These are phyloP conservation scores for Rhinichthys klamathensis DNA, from an alignment of 2,113 vertebrate genomes.

Conservation along the genomic window DNA sequence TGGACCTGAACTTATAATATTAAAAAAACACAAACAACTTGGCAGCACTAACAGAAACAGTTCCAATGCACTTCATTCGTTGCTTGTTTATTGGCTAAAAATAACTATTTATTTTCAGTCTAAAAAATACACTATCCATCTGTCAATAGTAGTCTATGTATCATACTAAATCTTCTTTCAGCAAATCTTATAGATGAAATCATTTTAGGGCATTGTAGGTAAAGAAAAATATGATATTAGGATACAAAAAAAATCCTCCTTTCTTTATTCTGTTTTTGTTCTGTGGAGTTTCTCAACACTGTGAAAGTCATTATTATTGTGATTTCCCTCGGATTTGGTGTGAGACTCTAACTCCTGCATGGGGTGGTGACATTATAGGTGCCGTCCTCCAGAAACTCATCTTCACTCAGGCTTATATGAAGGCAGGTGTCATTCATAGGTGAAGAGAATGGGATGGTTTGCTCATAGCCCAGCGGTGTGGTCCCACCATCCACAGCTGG, in stretches of 20 bases:
- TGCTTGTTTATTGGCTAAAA: background rate
- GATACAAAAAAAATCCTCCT: background rate
- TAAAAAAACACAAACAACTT: background rate
- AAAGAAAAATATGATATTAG: background rate
- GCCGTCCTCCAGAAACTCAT: slow-evolving; percentile 76
- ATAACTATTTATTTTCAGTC: slow-evolving; percentile 40
- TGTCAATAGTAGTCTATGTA: slow-evolving; percentile 22
- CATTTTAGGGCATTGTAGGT: background rate
- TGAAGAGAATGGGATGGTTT: slow-evolving; percentile 66
- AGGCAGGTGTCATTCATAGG: slow-evolving; percentile 79
- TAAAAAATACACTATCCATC: slow-evolving; percentile 45
- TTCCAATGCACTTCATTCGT: slow-evolving; percentile 4
- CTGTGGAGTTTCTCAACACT: background rate
- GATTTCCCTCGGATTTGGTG: background rate
- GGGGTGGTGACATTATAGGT: slow-evolving; percentile 66
- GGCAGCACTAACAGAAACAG: background rate
- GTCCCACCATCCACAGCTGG: slow-evolving; percentile 27
- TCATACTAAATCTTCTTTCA: slow-evolving; percentile 30
- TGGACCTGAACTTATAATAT: slow-evolving; percentile 7
- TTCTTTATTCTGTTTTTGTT: background rate
- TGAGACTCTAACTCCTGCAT: slow-evolving; percentile 61
- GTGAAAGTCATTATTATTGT: background rate
- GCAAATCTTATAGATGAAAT: background rate
- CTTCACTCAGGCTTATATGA: slow-evolving; percentile 86
- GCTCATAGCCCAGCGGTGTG: slow-evolving; percentile 56